A percentile compares a stretch with the other conserved stretches of the same genome.
phyloP scores from a whole-genome alignment of 1,140 invertebrate genomes.

The Macrobrachium nipponense region DNA sequence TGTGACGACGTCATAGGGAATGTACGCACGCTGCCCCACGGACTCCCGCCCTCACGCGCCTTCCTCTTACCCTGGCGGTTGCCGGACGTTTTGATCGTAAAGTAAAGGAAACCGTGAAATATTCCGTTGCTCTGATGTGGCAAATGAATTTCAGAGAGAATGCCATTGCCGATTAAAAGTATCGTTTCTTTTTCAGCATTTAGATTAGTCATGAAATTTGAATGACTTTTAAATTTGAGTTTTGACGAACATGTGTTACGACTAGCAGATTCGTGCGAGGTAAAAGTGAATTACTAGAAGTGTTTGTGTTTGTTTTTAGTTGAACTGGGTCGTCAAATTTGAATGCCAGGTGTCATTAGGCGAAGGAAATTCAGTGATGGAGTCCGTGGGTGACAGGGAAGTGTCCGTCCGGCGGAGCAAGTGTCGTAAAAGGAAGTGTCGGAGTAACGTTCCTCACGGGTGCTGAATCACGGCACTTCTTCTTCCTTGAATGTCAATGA shows the following conservation, averaged over 20 bases:
- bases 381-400: neutral
- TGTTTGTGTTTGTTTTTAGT: too few relatives aligned
- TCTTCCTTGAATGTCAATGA: constrained; percentile 4
- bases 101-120: neutral
- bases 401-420: neutral
- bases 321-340: too few relatives aligned
- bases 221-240: too few relatives aligned
- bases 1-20: constrained; percentile 5
- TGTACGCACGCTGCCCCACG: constrained; percentile 4
- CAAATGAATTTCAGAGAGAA: neutral
- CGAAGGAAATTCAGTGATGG: neutral
- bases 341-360: too few relatives aligned
- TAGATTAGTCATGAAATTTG: too few relatives aligned
- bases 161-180: too few relatives aligned
- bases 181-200: too few relatives aligned
- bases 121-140: neutral
- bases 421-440: too few relatives aligned
- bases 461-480: constrained; percentile 2
- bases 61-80: neutral
- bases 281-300: too few relatives aligned
- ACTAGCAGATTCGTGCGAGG: too few relatives aligned
- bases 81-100: neutral
- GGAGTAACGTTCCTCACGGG: neutral
- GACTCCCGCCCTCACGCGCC: constrained; percentile 1
- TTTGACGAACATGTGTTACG: too few relatives aligned